Percentiles rank a stretch among this genome's conserved stretches.
Evolutionary conservation across 2,113 vertebrate genomes (phyloP).

Genomic region (Vombatus ursinus): DNA sequence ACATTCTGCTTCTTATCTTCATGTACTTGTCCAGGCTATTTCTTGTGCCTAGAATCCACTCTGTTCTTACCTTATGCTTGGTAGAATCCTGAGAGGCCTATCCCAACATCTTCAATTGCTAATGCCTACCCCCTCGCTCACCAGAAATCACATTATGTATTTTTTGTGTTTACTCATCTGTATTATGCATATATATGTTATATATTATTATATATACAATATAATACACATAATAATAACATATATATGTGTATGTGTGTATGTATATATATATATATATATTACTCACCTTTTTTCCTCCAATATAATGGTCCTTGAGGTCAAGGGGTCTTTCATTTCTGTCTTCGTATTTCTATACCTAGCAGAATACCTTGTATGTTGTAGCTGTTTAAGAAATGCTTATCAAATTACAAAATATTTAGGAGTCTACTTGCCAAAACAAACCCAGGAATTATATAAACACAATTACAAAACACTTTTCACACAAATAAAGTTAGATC

Average conservation of each 20-base stretch:
- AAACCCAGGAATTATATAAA: too few relatives aligned
- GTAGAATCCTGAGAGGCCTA: background rate
- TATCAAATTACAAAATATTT: too few relatives aligned
- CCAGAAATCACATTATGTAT: background rate
- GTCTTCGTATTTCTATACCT: background rate
- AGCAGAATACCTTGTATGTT: background rate
- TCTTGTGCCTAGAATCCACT: background rate
- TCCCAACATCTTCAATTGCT: background rate
- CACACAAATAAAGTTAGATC: too few relatives aligned
- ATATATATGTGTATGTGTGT: too few relatives aligned
- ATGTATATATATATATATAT: too few relatives aligned
- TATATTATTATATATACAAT: too few relatives aligned
- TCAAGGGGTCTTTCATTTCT: background rate
- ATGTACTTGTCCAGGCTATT: background rate
- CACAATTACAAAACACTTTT: too few relatives aligned
- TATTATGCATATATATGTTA: too few relatives aligned
- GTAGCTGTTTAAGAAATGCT: background rate
- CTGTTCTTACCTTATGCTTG: background rate
- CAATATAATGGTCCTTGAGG: background rate
- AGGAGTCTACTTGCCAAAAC: too few relatives aligned
- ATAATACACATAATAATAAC: too few relatives aligned
- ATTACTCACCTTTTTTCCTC: background rate
- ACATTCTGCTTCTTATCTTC: background rate
- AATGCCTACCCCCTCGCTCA: background rate
- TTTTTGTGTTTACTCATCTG: too few relatives aligned